These are phyloP conservation scores for Habropoda laboriosa DNA, from an alignment of 1,140 invertebrate species.

Conservation along the genomic window DNA sequence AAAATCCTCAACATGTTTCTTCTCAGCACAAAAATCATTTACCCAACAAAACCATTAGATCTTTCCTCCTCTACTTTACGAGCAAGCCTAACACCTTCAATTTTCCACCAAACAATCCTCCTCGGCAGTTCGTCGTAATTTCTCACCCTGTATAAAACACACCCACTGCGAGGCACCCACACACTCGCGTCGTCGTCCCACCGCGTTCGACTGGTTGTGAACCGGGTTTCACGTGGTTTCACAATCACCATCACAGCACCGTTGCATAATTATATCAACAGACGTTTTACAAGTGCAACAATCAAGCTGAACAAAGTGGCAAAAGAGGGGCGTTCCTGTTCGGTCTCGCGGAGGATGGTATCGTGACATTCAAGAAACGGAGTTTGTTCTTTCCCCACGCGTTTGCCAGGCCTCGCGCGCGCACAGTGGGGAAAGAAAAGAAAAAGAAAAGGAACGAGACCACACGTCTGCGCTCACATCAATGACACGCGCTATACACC, in stretches of 20 bases:
- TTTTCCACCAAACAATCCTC: too few species aligned
- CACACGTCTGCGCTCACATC: constrained; percentile 27
- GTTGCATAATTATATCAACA: neutral
- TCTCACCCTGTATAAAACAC: neutral
- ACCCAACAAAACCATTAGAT: too few species aligned
- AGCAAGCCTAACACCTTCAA: too few species aligned
- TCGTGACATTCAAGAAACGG: neutral
- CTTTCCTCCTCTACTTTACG: too few species aligned
- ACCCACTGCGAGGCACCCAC: neutral
- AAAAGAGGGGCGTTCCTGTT: neutral
- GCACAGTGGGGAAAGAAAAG: too few species aligned
- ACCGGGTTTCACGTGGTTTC: neutral
- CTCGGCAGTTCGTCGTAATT: neutral
- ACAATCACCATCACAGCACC: neutral
- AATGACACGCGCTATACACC: constrained; percentile 32
- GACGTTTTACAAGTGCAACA: too few species aligned
- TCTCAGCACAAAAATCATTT: too few species aligned
- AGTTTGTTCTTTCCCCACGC: too few species aligned
- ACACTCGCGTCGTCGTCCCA: neutral
- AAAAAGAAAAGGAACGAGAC: neutral
- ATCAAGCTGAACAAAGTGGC: too few species aligned
- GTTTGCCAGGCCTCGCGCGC: too few species aligned
- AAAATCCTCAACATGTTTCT: too few species aligned
- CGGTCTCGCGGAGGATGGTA: neutral
- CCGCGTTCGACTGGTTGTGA: neutral